phyloP scores from a whole-genome alignment of 2,797 vertebrate species.

The Tauraco hartlaubi region DNA sequence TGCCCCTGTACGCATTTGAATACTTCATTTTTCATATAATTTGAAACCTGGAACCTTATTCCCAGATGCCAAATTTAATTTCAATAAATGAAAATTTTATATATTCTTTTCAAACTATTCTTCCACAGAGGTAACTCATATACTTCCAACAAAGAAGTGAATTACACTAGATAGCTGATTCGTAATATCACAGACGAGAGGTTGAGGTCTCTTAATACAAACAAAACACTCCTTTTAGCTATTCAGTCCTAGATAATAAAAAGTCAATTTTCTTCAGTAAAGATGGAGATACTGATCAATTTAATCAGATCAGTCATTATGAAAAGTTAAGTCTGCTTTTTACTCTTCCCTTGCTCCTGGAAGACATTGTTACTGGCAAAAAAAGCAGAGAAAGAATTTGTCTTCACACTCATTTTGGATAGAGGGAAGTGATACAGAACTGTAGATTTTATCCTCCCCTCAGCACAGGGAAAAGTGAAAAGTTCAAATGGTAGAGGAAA shows the following conservation, averaged over 20 bases:
- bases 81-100: not conserved
- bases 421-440: not conserved
- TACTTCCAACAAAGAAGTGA: not conserved
- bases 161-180: not conserved
- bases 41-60: not conserved
- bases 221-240: not conserved
- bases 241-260: not conserved
- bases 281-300: not conserved
- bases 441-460: not conserved
- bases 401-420: not conserved
- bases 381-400: not conserved
- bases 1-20: not conserved
- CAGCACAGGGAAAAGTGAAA: not conserved
- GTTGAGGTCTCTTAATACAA: not conserved
- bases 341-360: not conserved
- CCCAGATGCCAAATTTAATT: not conserved
- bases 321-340: not conserved
- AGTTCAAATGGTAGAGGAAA: not conserved
- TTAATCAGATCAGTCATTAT: not conserved
- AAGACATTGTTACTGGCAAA: not conserved
- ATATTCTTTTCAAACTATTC: not conserved
- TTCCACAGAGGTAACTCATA: not conserved
- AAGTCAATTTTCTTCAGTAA: not conserved
- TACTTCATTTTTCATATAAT: not conserved
- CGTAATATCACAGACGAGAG: not conserved